A percentile compares a stretch with the other conserved stretches of the same genome.
These are phyloP conservation scores for Trichechus manatus DNA, from an alignment of 2,113 vertebrate genomes.

Conservation along the genomic window DNA sequence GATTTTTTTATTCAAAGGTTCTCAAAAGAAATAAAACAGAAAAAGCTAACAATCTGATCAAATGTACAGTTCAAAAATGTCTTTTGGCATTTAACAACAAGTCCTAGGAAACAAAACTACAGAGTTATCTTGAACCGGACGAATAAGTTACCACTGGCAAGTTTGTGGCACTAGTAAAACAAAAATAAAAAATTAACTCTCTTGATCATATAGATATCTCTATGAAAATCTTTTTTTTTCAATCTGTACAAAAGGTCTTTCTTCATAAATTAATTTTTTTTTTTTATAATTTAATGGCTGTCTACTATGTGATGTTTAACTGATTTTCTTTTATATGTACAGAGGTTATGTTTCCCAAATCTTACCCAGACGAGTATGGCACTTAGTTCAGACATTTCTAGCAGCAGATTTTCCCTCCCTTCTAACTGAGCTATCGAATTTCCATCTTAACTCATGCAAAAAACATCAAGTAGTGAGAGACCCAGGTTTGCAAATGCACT, in stretches of 20 bases:
- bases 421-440: constrained; percentile 90
- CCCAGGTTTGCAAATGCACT: constrained; percentile 86
- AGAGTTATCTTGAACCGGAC: constrained; percentile 97
- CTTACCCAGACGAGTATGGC: constrained; percentile 96
- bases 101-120: constrained; percentile 95
- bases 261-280: constrained; percentile 99
- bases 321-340: constrained; percentile 94
- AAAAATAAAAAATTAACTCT: constrained; percentile 97
- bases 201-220: constrained; percentile 98
- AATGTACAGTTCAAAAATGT: constrained; percentile 95
- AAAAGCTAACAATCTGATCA: constrained; percentile 97
- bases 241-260: constrained; percentile 99
- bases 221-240: constrained; percentile 98
- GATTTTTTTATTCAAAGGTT: constrained; percentile 98
- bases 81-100: constrained; percentile 97
- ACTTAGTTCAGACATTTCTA: constrained; percentile 96
- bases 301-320: constrained; percentile 97
- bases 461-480: constrained; percentile 91
- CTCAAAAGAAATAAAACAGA: constrained; percentile 96
- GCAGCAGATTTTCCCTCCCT: constrained; percentile 93
- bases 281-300: constrained; percentile 99
- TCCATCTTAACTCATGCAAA: constrained; percentile 92
- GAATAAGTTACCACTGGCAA: constrained; percentile 98
- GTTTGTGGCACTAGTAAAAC: constrained; percentile 97
- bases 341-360: constrained; percentile 94